These are phyloP conservation scores for Holcopasites calliopsidis DNA, from an alignment of 1,140 invertebrate genomes.

Conservation along the genomic window DNA sequence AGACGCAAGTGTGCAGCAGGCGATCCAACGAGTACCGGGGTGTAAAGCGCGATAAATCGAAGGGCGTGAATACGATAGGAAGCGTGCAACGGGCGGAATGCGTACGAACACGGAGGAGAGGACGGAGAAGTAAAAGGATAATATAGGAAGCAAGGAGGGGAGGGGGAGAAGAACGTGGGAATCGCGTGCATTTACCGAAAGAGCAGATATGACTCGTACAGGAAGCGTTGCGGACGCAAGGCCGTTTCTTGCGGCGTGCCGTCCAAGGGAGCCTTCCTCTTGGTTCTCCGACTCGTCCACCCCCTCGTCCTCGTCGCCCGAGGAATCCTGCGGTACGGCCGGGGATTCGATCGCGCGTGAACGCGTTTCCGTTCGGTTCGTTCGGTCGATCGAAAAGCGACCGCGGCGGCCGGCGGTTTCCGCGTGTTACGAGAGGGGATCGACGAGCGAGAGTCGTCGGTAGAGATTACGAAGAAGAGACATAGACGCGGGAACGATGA, in stretches of 20 bases:
- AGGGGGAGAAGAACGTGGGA: constrained; percentile 27
- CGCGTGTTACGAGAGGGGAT: constrained; percentile 6
- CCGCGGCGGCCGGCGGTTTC: not conserved
- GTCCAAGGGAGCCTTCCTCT: constrained; percentile 73
- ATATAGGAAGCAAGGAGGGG: not conserved
- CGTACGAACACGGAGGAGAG: not conserved
- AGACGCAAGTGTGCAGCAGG: no score
- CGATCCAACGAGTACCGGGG: no score
- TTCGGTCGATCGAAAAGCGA: not conserved
- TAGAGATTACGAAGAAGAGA: constrained; percentile 35
- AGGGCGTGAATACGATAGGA: no score
- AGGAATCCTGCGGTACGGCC: constrained; percentile 69
- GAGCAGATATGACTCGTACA: constrained; percentile 76
- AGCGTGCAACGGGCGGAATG: not conserved
- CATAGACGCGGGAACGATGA: constrained; percentile 14
- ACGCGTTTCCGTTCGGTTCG: not conserved
- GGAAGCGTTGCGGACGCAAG: constrained; percentile 77
- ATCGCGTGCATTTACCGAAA: constrained; percentile 75
- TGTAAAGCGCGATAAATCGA: not conserved
- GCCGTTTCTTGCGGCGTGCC: constrained; percentile 74
- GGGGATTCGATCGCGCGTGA: not conserved
- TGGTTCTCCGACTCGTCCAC: constrained; percentile 74
- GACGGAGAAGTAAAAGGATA: not conserved
- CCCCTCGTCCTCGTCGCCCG: constrained; percentile 75
- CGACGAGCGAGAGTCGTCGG: constrained; percentile 27